Percentiles rank a stretch among this genome's conserved stretches.
Conservation (phyloP, 2,888 invertebrate genomes). For the Polymixis lichenea region DNA sequence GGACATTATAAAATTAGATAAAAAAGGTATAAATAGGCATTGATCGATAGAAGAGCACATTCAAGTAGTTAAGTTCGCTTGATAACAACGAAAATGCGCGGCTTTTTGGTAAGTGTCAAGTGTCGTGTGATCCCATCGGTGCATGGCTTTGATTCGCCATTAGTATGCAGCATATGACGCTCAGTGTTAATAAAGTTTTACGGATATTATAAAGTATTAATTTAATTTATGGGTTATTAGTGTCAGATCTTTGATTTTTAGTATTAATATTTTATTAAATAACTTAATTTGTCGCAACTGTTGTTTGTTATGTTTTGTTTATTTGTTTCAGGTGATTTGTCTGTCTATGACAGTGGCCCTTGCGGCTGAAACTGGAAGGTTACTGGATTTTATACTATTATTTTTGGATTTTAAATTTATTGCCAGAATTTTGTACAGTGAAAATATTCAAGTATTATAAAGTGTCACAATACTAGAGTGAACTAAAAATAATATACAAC, state of each 20-base stretch:
- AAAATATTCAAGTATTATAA: not conserved
- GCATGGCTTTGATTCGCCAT: slow-evolving; percentile 28
- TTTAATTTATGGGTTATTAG: slow-evolving; percentile 55
- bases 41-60: slow-evolving; percentile 82
- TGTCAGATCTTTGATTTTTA: slow-evolving; percentile 40
- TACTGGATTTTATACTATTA: not conserved
- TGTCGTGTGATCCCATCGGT: slow-evolving; percentile 29
- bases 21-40: slow-evolving; percentile 88
- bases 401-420: not conserved
- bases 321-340: slow-evolving; percentile 79
- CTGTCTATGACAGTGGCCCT: slow-evolving; percentile 80
- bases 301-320: slow-evolving; percentile 29
- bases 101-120: slow-evolving; percentile 81
- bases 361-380: slow-evolving; percentile 77
- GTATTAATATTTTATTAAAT: slow-evolving; percentile 21
- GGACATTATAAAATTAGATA: slow-evolving; percentile 82
- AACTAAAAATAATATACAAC: not conserved
- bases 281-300: slow-evolving; percentile 22
- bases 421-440: not conserved
- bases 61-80: slow-evolving; percentile 80
- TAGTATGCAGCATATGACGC: slow-evolving; percentile 32
- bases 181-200: slow-evolving; percentile 35
- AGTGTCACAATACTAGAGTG: not conserved
- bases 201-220: slow-evolving; percentile 39
- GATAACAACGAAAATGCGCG: slow-evolving; percentile 84